A percentile compares a stretch with the other conserved stretches of the same genome.
Evolutionary conservation across 2,113 vertebrate genomes (phyloP).

Genomic region (Glareola pratincola): DNA sequence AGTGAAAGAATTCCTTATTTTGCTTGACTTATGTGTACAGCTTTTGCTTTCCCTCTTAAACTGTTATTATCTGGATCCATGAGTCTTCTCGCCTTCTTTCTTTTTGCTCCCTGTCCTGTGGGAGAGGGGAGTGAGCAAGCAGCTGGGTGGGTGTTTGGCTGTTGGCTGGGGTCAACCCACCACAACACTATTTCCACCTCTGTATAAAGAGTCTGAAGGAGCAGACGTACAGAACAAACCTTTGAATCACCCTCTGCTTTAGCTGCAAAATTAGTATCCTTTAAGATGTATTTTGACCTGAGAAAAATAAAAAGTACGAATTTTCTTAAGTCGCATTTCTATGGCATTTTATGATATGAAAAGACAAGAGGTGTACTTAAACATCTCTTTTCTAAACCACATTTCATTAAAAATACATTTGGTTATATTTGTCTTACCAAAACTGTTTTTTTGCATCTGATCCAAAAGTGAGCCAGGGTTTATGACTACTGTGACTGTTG

Average conservation of each 20-base stretch:
- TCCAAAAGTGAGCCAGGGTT: not conserved
- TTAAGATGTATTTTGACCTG: not conserved
- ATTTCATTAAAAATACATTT: not conserved
- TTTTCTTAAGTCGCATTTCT: not conserved
- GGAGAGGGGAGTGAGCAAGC: not conserved
- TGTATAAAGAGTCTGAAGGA: not conserved
- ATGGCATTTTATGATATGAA: not conserved
- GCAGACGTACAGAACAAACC: not conserved
- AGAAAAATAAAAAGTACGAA: not conserved
- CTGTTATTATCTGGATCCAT: not conserved
- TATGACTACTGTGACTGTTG: not conserved
- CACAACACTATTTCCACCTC: not conserved
- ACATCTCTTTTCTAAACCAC: not conserved
- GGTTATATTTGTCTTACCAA: not conserved
- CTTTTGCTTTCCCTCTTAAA: not conserved
- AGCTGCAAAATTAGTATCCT: not conserved
- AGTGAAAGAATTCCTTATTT: not conserved
- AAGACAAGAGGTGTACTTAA: not conserved
- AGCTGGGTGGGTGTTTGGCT: not conserved
- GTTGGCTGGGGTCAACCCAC: not conserved
- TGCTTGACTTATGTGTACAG: not conserved
- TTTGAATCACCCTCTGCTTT: not conserved
- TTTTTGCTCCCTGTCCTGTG: not conserved
- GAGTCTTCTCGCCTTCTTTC: not conserved
- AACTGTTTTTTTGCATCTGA: not conserved